These are phyloP conservation scores for Carcharodon carcharias DNA, from an alignment of 2,797 vertebrate species.

Conservation along the genomic window DNA sequence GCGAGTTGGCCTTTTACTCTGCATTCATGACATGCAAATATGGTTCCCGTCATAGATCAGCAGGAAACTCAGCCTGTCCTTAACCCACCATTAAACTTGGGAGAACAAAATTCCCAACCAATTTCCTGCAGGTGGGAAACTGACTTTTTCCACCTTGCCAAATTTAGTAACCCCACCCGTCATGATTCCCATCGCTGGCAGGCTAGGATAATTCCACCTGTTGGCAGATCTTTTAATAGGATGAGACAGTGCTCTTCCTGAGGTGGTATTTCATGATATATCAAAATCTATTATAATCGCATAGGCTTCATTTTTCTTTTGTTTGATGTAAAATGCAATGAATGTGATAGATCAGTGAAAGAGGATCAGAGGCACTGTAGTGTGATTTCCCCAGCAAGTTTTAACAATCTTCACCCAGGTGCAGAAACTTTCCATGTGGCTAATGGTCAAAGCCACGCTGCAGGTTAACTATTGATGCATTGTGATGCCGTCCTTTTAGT, in stretches of 20 bases:
- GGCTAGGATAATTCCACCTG: too few relatives aligned
- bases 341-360: not conserved
- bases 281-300: not conserved
- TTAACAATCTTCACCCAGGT: not conserved
- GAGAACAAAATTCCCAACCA: too few relatives aligned
- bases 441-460: not conserved
- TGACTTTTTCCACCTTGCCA: too few relatives aligned
- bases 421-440: not conserved
- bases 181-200: too few relatives aligned
- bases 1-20: too few relatives aligned
- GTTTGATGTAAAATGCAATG: not conserved
- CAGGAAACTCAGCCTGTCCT: too few relatives aligned
- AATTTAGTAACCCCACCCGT: too few relatives aligned
- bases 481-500: not conserved
- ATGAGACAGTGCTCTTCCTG: slow-evolving; percentile 26
- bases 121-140: too few relatives aligned
- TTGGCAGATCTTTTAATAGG: slow-evolving; percentile 24
- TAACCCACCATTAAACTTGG: too few relatives aligned
- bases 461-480: not conserved
- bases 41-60: too few relatives aligned
- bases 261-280: not conserved
- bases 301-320: not conserved
- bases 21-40: too few relatives aligned
- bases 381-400: not conserved
- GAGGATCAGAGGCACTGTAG: not conserved